Evolutionary conservation across 30 jellyfish, hydroid and myxozoan species (phyloP).

Genomic region (Catostylus mosaicus): DNA sequence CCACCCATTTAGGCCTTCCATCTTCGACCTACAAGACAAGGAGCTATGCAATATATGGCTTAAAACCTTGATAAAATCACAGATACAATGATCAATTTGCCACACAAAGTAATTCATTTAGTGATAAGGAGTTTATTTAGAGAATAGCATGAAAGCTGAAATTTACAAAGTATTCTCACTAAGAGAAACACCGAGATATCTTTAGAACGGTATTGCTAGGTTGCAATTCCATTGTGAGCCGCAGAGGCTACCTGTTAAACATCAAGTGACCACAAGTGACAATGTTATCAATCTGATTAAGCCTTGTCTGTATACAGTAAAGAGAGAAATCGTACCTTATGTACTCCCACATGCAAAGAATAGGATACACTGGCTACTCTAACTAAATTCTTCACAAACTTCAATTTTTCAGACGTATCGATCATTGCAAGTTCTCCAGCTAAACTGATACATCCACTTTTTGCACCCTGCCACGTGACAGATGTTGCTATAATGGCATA

Average conservation of each 20-base stretch:
- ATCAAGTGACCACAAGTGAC: neutral
- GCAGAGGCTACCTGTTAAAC: no score
- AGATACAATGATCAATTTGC: no score
- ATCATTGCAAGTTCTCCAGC: neutral
- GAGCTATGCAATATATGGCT: neutral
- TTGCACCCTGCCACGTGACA: neutral
- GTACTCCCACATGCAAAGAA: neutral
- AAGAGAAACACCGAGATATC: no score
- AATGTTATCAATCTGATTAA: neutral
- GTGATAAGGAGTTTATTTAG: no score
- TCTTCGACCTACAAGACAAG: neutral
- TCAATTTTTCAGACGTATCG: neutral
- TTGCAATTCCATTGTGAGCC: no score
- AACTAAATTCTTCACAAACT: no score
- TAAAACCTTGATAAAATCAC: no score
- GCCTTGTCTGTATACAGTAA: neutral
- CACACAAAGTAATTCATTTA: no score
- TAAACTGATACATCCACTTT: neutral
- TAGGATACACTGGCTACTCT: no score
- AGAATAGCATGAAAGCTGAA: no score
- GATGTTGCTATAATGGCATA: neutral
- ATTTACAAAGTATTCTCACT: no score
- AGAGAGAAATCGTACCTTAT: neutral
- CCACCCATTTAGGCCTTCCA: slow-evolving; percentile 1
- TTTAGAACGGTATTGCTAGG: no score